Base-by-base conservation (phyloP, 1,140 invertebrate species). In the Eulimnadia texana region DNA sequence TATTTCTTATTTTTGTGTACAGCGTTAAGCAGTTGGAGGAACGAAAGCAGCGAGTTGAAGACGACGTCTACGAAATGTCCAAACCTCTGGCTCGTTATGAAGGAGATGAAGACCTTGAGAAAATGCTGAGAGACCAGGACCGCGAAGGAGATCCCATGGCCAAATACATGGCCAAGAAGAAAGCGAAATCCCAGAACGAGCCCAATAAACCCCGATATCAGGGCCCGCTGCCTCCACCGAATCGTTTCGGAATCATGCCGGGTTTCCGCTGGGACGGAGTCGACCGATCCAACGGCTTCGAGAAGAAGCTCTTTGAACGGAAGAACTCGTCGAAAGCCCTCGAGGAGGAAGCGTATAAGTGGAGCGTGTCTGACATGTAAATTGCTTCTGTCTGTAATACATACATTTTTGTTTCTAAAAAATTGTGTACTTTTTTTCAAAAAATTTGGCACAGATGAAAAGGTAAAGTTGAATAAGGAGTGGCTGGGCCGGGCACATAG, bases 181-280 rank as follows among this genome's bases (percentile, higher is more conserved):
- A 84, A 69, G 61, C 65, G 25, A 81, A 78, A 63, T 80, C 78
- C 66, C 75, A 71, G 56, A 76, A 71, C 66, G 70, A 73, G 63
- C 66, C 66, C 54, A 59, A 22, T 55, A 55, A 70, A 72, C 89
- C 86, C 19, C 74, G 73, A 19, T 96, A 93, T 69, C 79, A 84
- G 69, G 92, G 92, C 2, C 81, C 83, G 25, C 87, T 77, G 66
- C 73, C 79, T 47, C 84, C 86, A 47, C 90, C 90, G 49, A 98
- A 98, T 77, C 80, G 96, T 10, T 98, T 86, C 76, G 81, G 83
- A 47, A 94, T 99, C 62, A 74, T 77, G 54, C 96, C 96, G 0
- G 96, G 96, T 0, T 86, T 93, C 73, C 77, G 93, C 42, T 99
- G 96, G 96, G 96, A 99, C 73, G 96, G 96, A 1, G 94, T 99